Evolutionary conservation across 2,888 invertebrate genomes (phyloP).

Genomic region (Chrysolina oricalcia): DNA sequence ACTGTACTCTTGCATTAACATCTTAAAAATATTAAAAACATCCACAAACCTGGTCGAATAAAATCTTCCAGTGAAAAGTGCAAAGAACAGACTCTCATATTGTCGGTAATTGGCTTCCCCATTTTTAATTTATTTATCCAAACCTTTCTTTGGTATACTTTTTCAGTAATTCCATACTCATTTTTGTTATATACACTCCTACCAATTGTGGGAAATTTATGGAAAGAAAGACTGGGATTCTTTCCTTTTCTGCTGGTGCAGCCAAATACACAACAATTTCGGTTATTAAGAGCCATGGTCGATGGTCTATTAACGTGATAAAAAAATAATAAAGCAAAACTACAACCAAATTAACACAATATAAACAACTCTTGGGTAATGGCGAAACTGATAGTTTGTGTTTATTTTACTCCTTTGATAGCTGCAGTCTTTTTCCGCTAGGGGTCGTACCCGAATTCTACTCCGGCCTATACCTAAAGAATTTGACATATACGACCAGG

Average conservation of each 20-base stretch:
- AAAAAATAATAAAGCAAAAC: neutral
- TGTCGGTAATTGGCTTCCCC: slow-evolving; percentile 18
- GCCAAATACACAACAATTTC: neutral
- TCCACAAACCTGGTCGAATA: slow-evolving; percentile 4
- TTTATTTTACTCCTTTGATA: slow-evolving; percentile 1
- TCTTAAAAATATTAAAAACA: slow-evolving; percentile 10
- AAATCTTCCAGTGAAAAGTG: slow-evolving; percentile 23
- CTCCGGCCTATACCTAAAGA: neutral
- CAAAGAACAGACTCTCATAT: slow-evolving; percentile 30
- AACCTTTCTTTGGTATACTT: slow-evolving; percentile 2
- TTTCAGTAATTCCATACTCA: neutral
- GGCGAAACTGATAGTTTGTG: neutral
- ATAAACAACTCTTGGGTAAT: neutral
- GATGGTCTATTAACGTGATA: neutral
- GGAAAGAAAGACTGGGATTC: neutral
- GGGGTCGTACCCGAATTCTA: slow-evolving; percentile 1
- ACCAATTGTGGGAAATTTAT: neutral
- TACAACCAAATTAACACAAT: neutral
- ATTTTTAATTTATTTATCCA: slow-evolving; percentile 30
- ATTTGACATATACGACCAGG: no score
- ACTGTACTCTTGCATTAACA: neutral
- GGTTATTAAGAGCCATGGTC: neutral
- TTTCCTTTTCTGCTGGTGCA: neutral
- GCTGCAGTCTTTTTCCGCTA: neutral
- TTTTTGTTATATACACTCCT: neutral